Percentiles rank a stretch among this genome's conserved stretches.
Conservation (phyloP, 2,113 vertebrate genomes). For the Dicrurus megarhynchus region DNA sequence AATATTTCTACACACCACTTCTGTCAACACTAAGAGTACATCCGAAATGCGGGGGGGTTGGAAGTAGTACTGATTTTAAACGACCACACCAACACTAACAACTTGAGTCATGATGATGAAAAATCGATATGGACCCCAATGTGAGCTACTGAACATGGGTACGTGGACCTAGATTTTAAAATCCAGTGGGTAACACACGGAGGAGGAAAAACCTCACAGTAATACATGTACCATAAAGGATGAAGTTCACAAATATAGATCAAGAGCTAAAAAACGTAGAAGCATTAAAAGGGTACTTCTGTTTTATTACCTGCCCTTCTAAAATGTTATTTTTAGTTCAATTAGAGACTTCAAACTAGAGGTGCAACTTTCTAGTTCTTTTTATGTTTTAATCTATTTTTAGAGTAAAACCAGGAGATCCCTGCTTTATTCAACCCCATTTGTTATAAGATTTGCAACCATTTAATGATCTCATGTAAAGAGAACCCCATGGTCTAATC, state of each 20-base stretch:
- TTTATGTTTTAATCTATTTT: not conserved
- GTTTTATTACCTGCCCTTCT: not conserved
- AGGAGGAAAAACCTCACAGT: not conserved
- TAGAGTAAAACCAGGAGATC: not conserved
- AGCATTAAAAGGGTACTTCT: not conserved
- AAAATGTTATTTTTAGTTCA: not conserved
- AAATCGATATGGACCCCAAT: rapidly evolving
- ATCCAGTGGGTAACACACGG: not conserved
- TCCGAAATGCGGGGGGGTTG: not conserved
- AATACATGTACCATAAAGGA: not conserved
- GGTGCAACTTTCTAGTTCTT: not conserved
- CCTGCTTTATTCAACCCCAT: not conserved
- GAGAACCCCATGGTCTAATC: not conserved
- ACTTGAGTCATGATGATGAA: not conserved
- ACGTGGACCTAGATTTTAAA: not conserved
- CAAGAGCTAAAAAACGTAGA: not conserved
- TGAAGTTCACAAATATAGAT: not conserved
- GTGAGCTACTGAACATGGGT: not conserved
- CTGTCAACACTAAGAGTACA: not conserved
- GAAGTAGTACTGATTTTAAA: not conserved
- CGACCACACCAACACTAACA: not conserved
- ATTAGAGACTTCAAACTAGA: not conserved
- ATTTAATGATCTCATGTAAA: not conserved
- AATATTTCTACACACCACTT: not conserved
- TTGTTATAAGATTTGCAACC: not conserved